Conservation (phyloP, 2,888 invertebrate species). For the Chymomyza procnemis region DNA sequence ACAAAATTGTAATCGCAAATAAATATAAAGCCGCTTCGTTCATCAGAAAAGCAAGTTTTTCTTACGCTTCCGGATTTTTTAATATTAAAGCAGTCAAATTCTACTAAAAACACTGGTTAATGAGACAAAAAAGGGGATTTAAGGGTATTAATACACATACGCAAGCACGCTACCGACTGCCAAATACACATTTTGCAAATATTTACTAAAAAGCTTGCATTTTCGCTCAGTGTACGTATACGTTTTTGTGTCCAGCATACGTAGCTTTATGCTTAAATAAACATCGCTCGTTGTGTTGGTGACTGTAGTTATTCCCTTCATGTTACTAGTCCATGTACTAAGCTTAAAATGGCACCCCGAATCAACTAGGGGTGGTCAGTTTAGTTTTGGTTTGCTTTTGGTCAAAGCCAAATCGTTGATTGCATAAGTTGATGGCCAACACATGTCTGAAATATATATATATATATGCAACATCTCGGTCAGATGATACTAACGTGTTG, state of each 20-base stretch:
- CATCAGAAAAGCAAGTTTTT: too few species aligned
- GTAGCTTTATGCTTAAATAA: conserved; percentile 72
- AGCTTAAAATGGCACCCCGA: conserved; percentile 63
- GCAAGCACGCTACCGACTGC: too few species aligned
- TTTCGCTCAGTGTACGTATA: conserved; percentile 19
- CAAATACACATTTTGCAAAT: too few species aligned
- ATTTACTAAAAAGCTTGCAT: not conserved
- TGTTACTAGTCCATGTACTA: conserved; percentile 22
- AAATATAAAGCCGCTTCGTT: too few species aligned
- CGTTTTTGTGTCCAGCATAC: conserved; percentile 43
- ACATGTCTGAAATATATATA: conserved; percentile 67
- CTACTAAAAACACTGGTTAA: too few species aligned
- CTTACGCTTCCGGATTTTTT: too few species aligned
- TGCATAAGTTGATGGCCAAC: conserved; percentile 72
- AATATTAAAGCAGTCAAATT: too few species aligned
- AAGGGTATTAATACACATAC: too few species aligned
- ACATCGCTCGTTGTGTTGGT: conserved; percentile 47
- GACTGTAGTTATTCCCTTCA: not conserved
- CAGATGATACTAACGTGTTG: conserved; percentile 54
- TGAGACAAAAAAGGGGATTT: too few species aligned
- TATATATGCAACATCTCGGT: conserved; percentile 7
- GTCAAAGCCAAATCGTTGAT: conserved; percentile 72
- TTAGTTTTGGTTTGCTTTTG: conserved; percentile 31
- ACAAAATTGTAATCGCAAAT: too few species aligned
- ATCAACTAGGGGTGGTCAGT: conserved; percentile 39